Base-by-base conservation (phyloP, 1,140 invertebrate genomes). In the Pogonognathellus flavescens region DNA sequence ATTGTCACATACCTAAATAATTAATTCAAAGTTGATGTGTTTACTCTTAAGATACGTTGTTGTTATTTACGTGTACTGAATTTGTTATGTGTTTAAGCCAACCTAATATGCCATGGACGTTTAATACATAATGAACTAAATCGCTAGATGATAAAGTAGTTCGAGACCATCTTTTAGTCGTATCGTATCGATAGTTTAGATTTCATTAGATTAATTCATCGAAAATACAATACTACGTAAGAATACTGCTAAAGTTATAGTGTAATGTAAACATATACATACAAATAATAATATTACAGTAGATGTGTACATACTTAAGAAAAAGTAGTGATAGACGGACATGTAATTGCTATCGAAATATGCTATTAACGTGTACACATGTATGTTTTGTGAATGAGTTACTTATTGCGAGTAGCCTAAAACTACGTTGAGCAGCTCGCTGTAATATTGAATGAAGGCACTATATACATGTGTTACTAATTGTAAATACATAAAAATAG, bases 51-150 rank as follows among this genome's bases (percentile, higher is more conserved):
- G 41, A n/a, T 72, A 72, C 25, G 70, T 76, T 50, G 41, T 50
- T 31, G 70, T 76, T 76, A 31, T 76, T 41, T 76, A 49, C 70
- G 31, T 76, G 62, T 50, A 31, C 41, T 76, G 70, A 49, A 50
- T 66, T 66, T 76, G 31, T 50, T 76, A 50, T 76, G 70, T 76
- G n/a, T 16, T 76, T 76, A 25, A 76, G 70, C 70, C 70, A 76
- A 76, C 70, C 25, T 49, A 76, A 41, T 49, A 76, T 76, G 70
- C 70, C 70, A 76, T 76, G 70, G 25, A 76, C 31, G 70, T 70
- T 57, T 57, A 57, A 57, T 14, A 57, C n/a, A 57, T 57, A 49
- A 9, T 76, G 14, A 18, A 9, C 6, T 70, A 41, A 31, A 22
- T 20, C 22, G 25, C 8, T 49, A 76, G 70, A 16, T 31, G 49